phyloP scores from a whole-genome alignment of 37 sponge, comb jelly and placozoan species.

The Tethya wilhelma region DNA sequence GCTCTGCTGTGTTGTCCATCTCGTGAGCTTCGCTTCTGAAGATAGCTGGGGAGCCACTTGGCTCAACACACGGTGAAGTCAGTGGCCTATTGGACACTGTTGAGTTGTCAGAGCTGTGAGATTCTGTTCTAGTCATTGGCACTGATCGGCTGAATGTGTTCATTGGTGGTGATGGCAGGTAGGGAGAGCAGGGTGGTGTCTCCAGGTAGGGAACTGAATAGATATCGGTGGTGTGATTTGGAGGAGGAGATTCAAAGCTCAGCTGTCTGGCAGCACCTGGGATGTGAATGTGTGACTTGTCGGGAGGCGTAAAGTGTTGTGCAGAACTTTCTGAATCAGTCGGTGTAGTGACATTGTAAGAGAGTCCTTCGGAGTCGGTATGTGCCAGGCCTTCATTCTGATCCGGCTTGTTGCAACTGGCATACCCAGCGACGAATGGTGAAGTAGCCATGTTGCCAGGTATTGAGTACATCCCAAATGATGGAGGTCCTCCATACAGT shows the following conservation, averaged over 20 bases:
- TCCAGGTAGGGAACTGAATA: slow-evolving; percentile 17
- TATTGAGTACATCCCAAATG: too few species aligned
- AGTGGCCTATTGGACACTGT: slow-evolving; percentile 2
- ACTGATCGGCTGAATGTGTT: slow-evolving; percentile 20
- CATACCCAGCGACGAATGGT: too few species aligned
- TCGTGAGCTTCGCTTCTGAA: too few species aligned
- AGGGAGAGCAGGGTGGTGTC: slow-evolving; percentile 64
- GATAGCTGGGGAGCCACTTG: too few species aligned
- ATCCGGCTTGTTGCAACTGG: too few species aligned
- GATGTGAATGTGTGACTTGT: neutral
- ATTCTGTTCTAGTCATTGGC: slow-evolving; percentile 25
- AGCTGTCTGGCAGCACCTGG: neutral
- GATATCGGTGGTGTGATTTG: neutral
- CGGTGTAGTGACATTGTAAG: too few species aligned
- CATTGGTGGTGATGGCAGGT: slow-evolving; percentile 14
- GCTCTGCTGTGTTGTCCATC: neutral
- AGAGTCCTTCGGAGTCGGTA: too few species aligned
- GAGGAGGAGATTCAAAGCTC: slow-evolving; percentile 8
- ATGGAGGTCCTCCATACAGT: neutral
- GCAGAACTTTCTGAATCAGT: too few species aligned
- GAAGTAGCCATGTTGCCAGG: too few species aligned
- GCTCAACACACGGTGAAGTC: slow-evolving; percentile 1
- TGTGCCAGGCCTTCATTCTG: too few species aligned
- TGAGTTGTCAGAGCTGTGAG: slow-evolving; percentile 21
- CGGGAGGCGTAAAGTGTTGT: too few species aligned